Evolutionary conservation across 2,113 vertebrate genomes (phyloP).

Genomic region (Mirounga angustirostris): DNA sequence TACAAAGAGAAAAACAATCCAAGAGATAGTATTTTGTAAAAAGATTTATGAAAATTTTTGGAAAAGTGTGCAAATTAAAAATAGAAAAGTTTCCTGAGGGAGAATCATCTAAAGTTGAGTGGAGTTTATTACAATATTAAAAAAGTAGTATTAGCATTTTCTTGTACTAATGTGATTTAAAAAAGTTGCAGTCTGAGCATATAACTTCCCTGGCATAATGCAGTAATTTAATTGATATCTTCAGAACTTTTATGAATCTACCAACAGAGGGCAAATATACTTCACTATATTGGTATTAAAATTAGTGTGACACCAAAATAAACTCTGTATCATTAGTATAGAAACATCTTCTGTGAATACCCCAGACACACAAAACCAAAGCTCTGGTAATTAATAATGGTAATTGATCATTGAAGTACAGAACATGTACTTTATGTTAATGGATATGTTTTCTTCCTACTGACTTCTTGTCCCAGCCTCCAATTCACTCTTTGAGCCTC

Average conservation of each 20-base stretch:
- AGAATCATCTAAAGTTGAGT: neutral
- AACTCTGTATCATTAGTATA: neutral
- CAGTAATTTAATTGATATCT: neutral
- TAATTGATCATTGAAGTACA: neutral
- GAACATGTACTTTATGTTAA: neutral
- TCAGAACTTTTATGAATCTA: slow-evolving; percentile 2
- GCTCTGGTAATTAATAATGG: neutral
- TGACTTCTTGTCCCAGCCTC: neutral
- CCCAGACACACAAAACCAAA: neutral
- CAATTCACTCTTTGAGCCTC: neutral
- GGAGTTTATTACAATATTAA: neutral
- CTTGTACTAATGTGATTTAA: neutral
- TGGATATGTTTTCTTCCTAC: neutral
- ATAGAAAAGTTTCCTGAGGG: neutral
- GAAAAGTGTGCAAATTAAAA: neutral
- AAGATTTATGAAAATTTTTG: neutral
- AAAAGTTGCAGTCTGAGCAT: neutral
- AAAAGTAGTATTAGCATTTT: slow-evolving; percentile 7
- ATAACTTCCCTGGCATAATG: neutral
- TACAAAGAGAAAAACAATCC: neutral
- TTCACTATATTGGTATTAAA: neutral
- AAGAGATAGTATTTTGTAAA: neutral
- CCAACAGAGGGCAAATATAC: neutral
- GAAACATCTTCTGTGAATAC: neutral
- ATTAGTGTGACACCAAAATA: neutral